Evolutionary conservation across 2,888 invertebrate genomes (phyloP).

Genomic region (Himalopsyche kuldschensis): DNA sequence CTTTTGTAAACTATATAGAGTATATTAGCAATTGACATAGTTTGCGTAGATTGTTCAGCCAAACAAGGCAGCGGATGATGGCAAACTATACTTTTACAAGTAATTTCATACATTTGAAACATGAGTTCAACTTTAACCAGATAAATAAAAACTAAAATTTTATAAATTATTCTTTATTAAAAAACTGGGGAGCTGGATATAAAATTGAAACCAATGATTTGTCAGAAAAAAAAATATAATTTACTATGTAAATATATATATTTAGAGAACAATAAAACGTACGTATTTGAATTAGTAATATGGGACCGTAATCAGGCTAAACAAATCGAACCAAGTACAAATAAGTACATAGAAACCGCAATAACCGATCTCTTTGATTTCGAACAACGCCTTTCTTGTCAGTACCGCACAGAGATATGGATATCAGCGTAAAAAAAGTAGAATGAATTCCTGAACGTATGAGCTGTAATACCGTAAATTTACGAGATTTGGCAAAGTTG

Average conservation of each 20-base stretch:
- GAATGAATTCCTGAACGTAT: constrained; percentile 29
- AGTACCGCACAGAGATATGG: not conserved
- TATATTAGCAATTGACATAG: no score
- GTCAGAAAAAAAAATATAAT: no score
- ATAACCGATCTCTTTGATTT: constrained; percentile 14
- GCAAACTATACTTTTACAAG: no score
- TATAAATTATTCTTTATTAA: no score
- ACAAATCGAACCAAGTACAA: not conserved
- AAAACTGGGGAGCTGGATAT: no score
- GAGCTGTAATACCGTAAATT: constrained; percentile 8
- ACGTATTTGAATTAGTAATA: not conserved
- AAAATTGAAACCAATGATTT: no score
- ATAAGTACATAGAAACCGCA: not conserved
- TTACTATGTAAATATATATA: not conserved
- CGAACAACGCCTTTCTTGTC: constrained; percentile 29
- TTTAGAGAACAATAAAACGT: not conserved
- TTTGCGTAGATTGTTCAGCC: no score
- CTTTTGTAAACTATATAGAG: no score
- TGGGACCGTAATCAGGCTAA: not conserved
- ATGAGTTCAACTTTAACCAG: no score
- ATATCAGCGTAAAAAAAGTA: constrained; percentile 18
- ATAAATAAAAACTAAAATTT: no score
- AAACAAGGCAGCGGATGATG: no score
- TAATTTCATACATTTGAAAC: no score
- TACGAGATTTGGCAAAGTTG: not conserved